Base-by-base conservation (phyloP, 2,113 vertebrate species). In the Notechis scutatus region DNA sequence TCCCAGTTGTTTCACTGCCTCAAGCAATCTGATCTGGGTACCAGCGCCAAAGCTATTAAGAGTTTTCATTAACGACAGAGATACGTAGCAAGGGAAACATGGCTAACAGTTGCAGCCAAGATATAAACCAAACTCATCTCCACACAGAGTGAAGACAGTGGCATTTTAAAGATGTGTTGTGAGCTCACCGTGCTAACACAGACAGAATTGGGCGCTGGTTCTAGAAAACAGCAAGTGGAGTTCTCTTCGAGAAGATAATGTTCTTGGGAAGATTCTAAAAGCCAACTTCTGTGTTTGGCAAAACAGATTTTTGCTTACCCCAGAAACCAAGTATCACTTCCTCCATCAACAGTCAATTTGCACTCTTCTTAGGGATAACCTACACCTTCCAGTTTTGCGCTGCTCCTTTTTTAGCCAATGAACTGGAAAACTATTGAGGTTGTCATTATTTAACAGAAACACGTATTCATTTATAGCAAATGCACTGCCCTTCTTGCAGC, bases 21-120 rank as follows among this genome's bases (percentile, higher is more conserved):
- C 34, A 57, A 69, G 89, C 85, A 93, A 91, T 42, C 69, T 56
- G 90, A 91, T 93, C 90, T 34, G 59, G 34, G 85, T 26, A 93
- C 57, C 69, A 81, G 55, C 81, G 85, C 55, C 39, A 81, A 91
- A 56, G 59, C 85, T 88, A 93, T 93, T 88, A 88, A 61, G 59
- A 29, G 81, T 61, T n/a, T 93, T 88, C 59, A 81, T 81, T 56
- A 91, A 81, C 39, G 88, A 69, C 39, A 88, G 24, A 93, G 92
- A 93, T 54, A 42, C 6, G n/a, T 47, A 87, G 56, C 18, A 56
- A 34, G 34, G 24, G 12, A 42, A 24, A 52, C 89, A 55, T 34
- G 59, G 90, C 89, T 56, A 88, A 47, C 57, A 74, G 59, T 47
- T 23, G 39, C 55, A 90, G 39, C 23, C 92, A 91, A 90, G 88